phyloP scores from a whole-genome alignment of 2,113 vertebrate genomes.

The Boulengeromyrus knoepffleri region DNA sequence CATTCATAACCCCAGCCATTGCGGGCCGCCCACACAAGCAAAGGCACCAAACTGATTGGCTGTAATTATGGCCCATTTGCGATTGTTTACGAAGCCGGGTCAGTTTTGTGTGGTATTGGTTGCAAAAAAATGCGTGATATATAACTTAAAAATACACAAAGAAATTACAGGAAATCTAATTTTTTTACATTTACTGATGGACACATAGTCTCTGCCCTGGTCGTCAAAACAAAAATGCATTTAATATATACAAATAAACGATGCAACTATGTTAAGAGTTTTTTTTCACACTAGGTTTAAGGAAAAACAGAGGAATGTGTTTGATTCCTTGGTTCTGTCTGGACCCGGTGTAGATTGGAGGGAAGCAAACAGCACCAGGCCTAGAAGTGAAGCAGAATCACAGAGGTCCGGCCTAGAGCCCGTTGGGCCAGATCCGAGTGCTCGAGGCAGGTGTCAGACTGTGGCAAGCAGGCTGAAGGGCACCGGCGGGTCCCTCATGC shows the following conservation, averaged over 20 bases:
- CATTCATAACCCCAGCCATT: not conserved
- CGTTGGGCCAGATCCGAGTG: not conserved
- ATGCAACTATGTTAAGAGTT: conserved; percentile 6
- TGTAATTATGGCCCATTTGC: not conserved
- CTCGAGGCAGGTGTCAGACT: conserved; percentile 19
- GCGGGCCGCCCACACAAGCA: not conserved
- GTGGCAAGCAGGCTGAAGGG: not conserved
- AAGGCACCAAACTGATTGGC: not conserved
- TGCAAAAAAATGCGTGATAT: conserved; percentile 23
- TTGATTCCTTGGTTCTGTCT: conserved; percentile 13
- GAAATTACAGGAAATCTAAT: not conserved
- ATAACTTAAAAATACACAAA: conserved; percentile 7
- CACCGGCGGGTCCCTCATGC: not conserved
- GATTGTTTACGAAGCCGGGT: not conserved
- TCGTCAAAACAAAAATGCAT: conserved; percentile 14
- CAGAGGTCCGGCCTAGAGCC: not conserved
- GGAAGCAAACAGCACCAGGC: not conserved
- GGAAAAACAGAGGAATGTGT: conserved; percentile 16
- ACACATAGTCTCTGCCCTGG: not conserved
- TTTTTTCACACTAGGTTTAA: conserved; percentile 26
- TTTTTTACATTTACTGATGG: not conserved
- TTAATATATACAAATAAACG: conserved; percentile 10
- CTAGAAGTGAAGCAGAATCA: not conserved
- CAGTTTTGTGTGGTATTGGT: not conserved
- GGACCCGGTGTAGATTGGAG: conserved; percentile 23